These are phyloP conservation scores for Nothocercus julius DNA, from an alignment of 2,113 vertebrate genomes.

Conservation along the genomic window DNA sequence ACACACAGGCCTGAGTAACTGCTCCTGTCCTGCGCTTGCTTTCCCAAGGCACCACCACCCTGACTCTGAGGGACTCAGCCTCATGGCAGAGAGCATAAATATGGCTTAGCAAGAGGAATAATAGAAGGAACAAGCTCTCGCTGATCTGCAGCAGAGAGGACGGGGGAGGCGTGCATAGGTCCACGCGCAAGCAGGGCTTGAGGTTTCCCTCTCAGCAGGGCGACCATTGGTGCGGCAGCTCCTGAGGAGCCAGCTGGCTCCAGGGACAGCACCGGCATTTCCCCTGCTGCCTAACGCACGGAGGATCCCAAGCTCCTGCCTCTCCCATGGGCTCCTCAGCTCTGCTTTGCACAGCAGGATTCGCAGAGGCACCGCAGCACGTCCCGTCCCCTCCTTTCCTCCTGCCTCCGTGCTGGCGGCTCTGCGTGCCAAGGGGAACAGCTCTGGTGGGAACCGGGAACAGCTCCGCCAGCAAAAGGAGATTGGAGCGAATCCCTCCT, in stretches of 20 bases:
- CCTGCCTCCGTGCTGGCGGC: background rate
- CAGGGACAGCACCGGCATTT: background rate
- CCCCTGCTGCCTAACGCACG: background rate
- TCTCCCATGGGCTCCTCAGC: background rate
- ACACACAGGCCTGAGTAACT: fast-evolving
- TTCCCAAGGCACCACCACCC: background rate
- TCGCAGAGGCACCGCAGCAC: too few species aligned
- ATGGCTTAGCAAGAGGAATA: too few species aligned
- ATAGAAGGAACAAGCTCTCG: background rate
- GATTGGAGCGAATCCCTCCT: background rate
- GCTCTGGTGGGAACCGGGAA: background rate
- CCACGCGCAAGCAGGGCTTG: background rate
- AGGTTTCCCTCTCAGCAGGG: background rate
- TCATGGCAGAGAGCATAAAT: background rate
- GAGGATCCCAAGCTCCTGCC: background rate
- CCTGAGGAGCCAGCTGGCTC: background rate
- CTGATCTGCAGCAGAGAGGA: background rate
- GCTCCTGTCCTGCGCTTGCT: background rate
- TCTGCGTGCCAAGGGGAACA: background rate
- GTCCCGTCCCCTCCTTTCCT: background rate
- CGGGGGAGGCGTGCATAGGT: background rate
- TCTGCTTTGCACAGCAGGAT: background rate
- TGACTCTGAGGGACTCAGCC: background rate
- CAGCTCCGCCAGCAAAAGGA: background rate
- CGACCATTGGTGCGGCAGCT: background rate